Base-by-base conservation (phyloP, 1,140 invertebrate genomes). In the Ceratitis capitata region DNA sequence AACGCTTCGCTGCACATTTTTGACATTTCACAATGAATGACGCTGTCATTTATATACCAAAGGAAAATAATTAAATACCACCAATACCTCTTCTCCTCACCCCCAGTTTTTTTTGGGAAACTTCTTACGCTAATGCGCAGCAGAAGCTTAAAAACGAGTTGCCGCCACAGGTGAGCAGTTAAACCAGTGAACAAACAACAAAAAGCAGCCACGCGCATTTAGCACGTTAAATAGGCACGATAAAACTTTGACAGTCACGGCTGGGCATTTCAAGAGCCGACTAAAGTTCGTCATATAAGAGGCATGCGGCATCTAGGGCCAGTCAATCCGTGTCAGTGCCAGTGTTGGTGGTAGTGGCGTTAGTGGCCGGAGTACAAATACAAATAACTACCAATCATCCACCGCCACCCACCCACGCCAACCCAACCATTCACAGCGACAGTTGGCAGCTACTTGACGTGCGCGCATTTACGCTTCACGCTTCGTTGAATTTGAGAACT, bases 371-470 rank as follows among this genome's bases (percentile, higher is more conserved):
- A n/a, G n/a, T n/a, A 35, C n/a, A 12, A 45, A 78, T n/a, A 23
- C 6, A 14, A 45, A 35, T 10, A 14, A 42, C 35, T 14, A 69
- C 14, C 14, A n/a, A n/a, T n/a, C n/a, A 26, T 3, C 39, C n/a
- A 45, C 1, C 39, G 19, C 9, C 7, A 45, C n/a, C 69, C 5
- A 12, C 69, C 6, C 19, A 78, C 29, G 51, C n/a, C 51, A n/a
- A n/a, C 23, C 23, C n/a, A 5, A 7, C n/a, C 19, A 12, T 5
- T 1, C 32, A 23, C 69, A 42, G 69, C 19, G 69, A 42, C 69
- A 78, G 39, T 78, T 78, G 69, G 42, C 69, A 78, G 69, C 39
- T n/a, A 78, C 69, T 78, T 45, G 69, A 45, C 39, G 35, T 78
- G 39, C 69, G 69, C 69, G 39, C 39, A 42, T 45, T 78, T n/a